Conservation (phyloP, 1,140 invertebrate genomes). For the Anoplolepis gracilipes region DNA sequence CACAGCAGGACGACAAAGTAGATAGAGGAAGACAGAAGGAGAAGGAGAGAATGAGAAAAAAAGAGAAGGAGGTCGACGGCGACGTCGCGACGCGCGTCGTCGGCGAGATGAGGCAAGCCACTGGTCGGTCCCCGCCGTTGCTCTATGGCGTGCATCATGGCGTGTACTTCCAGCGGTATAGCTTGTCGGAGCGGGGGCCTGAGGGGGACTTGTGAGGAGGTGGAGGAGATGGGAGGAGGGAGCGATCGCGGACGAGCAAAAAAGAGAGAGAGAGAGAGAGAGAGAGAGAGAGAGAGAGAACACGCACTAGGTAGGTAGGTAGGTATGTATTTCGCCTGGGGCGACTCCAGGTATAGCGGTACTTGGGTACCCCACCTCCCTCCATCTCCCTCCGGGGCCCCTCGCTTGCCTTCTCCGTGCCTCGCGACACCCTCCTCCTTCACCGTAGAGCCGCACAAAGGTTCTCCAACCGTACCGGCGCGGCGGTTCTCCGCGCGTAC, state of each 20-base stretch:
- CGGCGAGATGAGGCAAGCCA: conserved; percentile 68
- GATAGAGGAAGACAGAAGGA: conserved; percentile 7
- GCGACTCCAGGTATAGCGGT: conserved; percentile 82
- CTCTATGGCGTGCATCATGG: conserved; percentile 76
- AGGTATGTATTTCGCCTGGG: conserved; percentile 82
- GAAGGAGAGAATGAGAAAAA: conserved; percentile 3
- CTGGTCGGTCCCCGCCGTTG: conserved; percentile 62
- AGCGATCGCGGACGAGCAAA: background rate
- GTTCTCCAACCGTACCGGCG: conserved; percentile 57
- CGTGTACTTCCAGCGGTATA: conserved; percentile 72
- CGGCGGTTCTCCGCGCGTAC: conserved; percentile 44
- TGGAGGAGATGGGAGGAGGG: conserved; percentile 14
- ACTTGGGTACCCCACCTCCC: conserved; percentile 69
- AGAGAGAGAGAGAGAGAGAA: conserved; percentile 62
- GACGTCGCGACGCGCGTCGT: conserved; percentile 66
- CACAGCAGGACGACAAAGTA: background rate
- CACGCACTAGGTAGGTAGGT: conserved; percentile 81
- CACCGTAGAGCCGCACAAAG: conserved; percentile 55
- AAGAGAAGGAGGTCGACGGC: conserved; percentile 31
- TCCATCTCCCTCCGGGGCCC: conserved; percentile 57
- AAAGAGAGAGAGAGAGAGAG: conserved; percentile 25
- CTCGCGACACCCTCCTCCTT: conserved; percentile 24
- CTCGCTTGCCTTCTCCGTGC: conserved; percentile 30
- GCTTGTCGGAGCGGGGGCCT: conserved; percentile 61
- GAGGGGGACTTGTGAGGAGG: conserved; percentile 17